Conservation (phyloP, 1,140 invertebrate species). For the Geopemphigus sp. region DNA sequence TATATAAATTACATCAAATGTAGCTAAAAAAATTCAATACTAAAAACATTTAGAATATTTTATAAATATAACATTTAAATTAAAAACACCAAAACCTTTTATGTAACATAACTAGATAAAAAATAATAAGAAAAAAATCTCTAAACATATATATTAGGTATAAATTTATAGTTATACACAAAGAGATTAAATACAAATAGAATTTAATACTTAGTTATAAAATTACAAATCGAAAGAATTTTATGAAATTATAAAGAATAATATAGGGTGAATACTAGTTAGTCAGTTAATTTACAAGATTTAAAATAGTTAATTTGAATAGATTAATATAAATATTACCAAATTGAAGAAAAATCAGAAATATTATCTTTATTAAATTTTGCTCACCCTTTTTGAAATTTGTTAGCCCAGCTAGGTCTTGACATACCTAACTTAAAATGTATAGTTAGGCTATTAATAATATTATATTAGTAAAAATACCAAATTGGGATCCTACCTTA, state of each 20-base stretch:
- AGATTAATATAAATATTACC: not conserved
- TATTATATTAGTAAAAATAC: conserved; percentile 45
- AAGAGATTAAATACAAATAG: not conserved
- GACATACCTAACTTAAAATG: conserved; percentile 20
- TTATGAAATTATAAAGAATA: too few relatives aligned
- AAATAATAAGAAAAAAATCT: not conserved
- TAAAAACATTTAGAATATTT: too few relatives aligned
- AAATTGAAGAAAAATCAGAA: not conserved
- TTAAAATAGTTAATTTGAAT: too few relatives aligned
- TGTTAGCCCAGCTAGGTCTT: conserved; percentile 41
- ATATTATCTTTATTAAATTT: not conserved
- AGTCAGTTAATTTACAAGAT: too few relatives aligned
- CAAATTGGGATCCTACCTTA: conserved; percentile 47
- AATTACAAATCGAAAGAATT: too few relatives aligned
- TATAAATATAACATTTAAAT: too few relatives aligned
- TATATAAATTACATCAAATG: not conserved
- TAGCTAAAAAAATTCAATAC: not conserved
- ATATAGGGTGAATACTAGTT: too few relatives aligned
- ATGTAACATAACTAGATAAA: not conserved
- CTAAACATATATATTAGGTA: too few relatives aligned
- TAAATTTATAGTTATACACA: not conserved
- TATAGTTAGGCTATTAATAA: conserved; percentile 39
- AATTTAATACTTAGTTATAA: not conserved
- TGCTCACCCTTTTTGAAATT: conserved; percentile 48
- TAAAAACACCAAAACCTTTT: too few relatives aligned